Conservation (phyloP, 2,113 vertebrate genomes). For the Grallaria varia region DNA sequence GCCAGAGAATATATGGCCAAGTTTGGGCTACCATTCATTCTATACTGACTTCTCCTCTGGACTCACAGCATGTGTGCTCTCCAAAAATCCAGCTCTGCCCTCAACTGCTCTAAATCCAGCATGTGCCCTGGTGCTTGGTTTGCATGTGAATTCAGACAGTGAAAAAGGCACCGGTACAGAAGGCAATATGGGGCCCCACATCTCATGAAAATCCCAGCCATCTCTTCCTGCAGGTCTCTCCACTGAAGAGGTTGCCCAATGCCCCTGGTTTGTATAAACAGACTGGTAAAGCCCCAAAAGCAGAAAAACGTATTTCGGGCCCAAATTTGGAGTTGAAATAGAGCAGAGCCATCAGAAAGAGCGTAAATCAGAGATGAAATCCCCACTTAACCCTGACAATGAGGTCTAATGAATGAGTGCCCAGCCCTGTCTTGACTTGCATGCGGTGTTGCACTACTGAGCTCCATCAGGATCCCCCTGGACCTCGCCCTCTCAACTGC, state of each 20-base stretch:
- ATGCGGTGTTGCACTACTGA: not conserved
- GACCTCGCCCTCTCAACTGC: accelerated
- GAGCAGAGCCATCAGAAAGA: not conserved
- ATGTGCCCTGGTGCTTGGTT: not conserved
- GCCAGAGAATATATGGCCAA: not conserved
- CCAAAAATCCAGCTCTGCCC: not conserved
- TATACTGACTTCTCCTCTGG: not conserved
- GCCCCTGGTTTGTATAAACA: not conserved
- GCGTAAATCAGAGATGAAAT: conserved; percentile 24
- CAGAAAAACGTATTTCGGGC: not conserved
- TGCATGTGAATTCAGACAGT: not conserved
- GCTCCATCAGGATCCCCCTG: accelerated
- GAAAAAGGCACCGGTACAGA: not conserved
- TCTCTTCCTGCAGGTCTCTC: not conserved
- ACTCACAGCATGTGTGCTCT: not conserved
- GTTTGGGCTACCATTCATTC: not conserved
- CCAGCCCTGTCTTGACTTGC: not conserved
- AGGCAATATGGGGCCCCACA: not conserved
- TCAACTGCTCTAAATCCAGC: conserved; percentile 31
- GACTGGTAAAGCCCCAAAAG: not conserved
- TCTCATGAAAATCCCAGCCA: not conserved
- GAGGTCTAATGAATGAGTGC: not conserved
- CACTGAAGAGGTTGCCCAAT: not conserved
- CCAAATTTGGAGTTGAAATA: conserved; percentile 9
- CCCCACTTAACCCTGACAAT: not conserved